These are phyloP conservation scores for Cryptus viduatorius DNA, from an alignment of 2,888 invertebrate genomes.

Conservation along the genomic window DNA sequence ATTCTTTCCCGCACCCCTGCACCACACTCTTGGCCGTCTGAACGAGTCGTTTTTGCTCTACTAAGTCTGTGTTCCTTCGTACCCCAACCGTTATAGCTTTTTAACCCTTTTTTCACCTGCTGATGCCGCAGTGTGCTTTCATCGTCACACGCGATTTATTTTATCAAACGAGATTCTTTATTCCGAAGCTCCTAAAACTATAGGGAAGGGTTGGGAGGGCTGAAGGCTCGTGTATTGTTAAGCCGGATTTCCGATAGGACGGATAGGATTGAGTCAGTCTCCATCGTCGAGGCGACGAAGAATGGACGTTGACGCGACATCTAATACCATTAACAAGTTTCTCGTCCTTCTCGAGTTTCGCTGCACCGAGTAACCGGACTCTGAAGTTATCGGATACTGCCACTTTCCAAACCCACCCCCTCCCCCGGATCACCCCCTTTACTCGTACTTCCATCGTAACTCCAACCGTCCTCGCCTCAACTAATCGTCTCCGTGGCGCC, in stretches of 20 bases:
- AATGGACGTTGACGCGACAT: neutral
- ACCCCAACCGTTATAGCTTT: neutral
- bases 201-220: neutral
- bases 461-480: neutral
- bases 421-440: neutral
- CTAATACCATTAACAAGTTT: slow-evolving; percentile 17
- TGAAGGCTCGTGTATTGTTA: neutral
- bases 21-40: slow-evolving; percentile 16
- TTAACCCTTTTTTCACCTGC: neutral
- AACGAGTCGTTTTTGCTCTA: slow-evolving; percentile 51
- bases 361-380: slow-evolving; percentile 23
- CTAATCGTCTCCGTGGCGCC: slow-evolving; percentile 5
- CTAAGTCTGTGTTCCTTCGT: slow-evolving; percentile 47
- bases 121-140: neutral
- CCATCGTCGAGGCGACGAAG: slow-evolving; percentile 6
- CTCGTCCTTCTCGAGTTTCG: slow-evolving; percentile 24
- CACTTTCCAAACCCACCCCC: neutral
- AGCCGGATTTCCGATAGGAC: slow-evolving; percentile 9
- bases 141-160: neutral
- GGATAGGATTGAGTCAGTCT: neutral
- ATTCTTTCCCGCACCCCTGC: slow-evolving; percentile 14
- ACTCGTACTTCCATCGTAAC: neutral
- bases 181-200: neutral
- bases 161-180: slow-evolving; percentile 1
- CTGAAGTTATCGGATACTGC: neutral